Conservation (phyloP, 1,140 invertebrate genomes). For the Drosophila novamexicana region DNA sequence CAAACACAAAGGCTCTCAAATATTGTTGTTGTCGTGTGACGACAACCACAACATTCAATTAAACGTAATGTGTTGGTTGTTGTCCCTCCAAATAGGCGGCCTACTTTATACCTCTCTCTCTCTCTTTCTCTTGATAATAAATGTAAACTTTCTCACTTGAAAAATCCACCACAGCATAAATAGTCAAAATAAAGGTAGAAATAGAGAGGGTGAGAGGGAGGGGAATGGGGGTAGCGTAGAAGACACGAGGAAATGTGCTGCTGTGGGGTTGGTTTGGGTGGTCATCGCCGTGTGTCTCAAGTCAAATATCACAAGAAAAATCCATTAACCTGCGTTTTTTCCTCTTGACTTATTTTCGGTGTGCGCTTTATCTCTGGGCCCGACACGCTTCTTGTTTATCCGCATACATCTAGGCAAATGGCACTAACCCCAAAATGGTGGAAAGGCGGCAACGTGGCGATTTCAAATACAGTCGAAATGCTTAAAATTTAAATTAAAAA, state of each 20-base stretch:
- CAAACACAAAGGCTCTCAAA: conserved; percentile 34
- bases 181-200: conserved; percentile 45
- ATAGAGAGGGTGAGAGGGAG: background rate
- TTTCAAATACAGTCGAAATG: conserved; percentile 16
- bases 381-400: conserved; percentile 22
- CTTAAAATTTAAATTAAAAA: background rate
- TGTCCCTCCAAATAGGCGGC: conserved; percentile 55
- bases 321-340: conserved; percentile 75
- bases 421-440: background rate
- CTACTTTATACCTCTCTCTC: background rate
- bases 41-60: conserved; percentile 79
- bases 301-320: conserved; percentile 77
- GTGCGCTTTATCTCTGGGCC: conserved; percentile 42
- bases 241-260: too few species aligned
- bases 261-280: conserved; percentile 2
- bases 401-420: conserved; percentile 23
- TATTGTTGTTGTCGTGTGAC: conserved; percentile 16
- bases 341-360: conserved; percentile 45
- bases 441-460: background rate
- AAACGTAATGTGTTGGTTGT: conserved; percentile 81
- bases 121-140: conserved; percentile 48
- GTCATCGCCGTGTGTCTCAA: conserved; percentile 48
- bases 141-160: conserved; percentile 77
- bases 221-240: too few species aligned
- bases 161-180: conserved; percentile 56